A percentile compares a stretch with the other conserved stretches of the same genome.
Conservation (phyloP, 2,113 vertebrate species). For the Salvelinus alpinus region DNA sequence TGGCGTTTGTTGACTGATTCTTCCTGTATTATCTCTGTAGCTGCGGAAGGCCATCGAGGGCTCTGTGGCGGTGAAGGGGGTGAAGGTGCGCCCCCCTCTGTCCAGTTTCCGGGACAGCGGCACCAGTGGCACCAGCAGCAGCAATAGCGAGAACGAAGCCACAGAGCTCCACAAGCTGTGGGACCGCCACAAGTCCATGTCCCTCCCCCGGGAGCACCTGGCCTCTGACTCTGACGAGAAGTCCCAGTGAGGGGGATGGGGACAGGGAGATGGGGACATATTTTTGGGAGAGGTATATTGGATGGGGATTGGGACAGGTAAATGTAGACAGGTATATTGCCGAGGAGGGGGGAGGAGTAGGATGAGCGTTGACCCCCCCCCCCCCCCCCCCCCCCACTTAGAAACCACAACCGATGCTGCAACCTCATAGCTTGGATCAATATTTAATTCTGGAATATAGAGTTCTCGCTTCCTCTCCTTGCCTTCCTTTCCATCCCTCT, state of each 20-base stretch:
- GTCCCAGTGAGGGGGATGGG: conserved; percentile 71
- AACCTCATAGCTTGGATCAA: conserved; percentile 57
- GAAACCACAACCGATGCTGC: conserved; percentile 5
- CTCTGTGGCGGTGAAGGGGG: conserved; percentile 89
- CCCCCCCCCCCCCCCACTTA: not conserved
- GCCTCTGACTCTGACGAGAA: conserved; percentile 85
- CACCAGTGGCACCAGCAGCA: conserved; percentile 88
- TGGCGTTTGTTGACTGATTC: conserved; percentile 6
- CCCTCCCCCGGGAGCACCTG: conserved; percentile 82
- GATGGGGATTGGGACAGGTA: not conserved
- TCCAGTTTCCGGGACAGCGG: conserved; percentile 94
- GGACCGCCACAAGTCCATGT: conserved; percentile 84
- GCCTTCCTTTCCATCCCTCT: not conserved
- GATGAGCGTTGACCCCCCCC: conserved; percentile 7
- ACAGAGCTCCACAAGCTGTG: conserved; percentile 92
- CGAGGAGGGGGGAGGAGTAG: conserved; percentile 6
- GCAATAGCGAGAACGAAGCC: conserved; percentile 89
- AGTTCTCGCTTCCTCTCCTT: conserved; percentile 15
- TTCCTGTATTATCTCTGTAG: conserved; percentile 60
- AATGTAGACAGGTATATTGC: too few relatives aligned
- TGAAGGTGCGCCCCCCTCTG: conserved; percentile 90
- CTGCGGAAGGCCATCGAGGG: conserved; percentile 97
- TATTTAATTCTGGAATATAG: conserved; percentile 45
- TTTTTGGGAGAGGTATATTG: not conserved
- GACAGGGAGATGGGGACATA: not conserved